phyloP scores from a whole-genome alignment of 2,113 vertebrate genomes.

The Larimichthys polyactis region DNA sequence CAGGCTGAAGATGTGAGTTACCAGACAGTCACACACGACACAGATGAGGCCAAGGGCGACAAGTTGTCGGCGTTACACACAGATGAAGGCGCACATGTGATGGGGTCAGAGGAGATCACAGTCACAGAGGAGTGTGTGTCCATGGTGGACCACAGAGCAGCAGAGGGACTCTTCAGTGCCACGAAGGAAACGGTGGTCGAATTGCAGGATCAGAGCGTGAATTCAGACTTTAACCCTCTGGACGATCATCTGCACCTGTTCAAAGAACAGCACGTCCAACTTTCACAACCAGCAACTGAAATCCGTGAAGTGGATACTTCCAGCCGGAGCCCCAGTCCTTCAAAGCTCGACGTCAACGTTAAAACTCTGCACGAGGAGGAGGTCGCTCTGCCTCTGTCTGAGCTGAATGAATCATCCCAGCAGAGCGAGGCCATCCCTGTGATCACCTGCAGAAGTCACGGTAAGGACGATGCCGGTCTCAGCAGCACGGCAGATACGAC shows the following conservation, averaged over 20 bases:
- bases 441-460: neutral
- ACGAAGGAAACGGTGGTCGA: neutral
- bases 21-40: neutral
- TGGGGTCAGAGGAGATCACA: neutral
- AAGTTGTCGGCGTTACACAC: neutral
- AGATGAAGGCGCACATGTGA: neutral
- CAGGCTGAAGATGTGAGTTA: neutral
- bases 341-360: neutral
- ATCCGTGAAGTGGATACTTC: neutral
- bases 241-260: neutral
- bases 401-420: neutral
- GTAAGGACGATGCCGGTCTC: neutral
- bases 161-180: neutral
- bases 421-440: conserved; percentile 19
- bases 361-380: neutral
- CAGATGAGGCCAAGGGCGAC: neutral
- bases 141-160: neutral
- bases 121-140: neutral
- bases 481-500: neutral
- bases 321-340: neutral
- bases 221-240: neutral
- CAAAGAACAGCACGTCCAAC: neutral
- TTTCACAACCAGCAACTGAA: neutral
- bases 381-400: neutral
- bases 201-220: neutral